A percentile compares a stretch with the other conserved stretches of the same genome.
Conservation (phyloP, 2,797 vertebrate species). For the Holocentrus rufus region DNA sequence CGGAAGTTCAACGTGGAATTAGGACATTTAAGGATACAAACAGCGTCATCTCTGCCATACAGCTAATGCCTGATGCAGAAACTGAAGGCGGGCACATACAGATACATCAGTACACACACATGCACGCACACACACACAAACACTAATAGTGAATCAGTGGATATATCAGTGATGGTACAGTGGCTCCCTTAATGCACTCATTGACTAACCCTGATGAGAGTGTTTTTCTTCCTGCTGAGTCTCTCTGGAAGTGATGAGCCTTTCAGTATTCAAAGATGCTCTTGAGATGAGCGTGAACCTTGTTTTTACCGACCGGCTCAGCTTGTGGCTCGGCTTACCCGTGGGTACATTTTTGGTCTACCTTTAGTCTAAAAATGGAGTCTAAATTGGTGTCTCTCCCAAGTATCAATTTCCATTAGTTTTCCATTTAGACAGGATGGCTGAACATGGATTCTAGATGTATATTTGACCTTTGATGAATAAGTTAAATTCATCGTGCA, state of each 20-base stretch:
- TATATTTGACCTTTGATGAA: neutral
- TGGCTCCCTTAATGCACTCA: slow-evolving; percentile 26
- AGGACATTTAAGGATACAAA: slow-evolving; percentile 25
- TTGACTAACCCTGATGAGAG: slow-evolving; percentile 26
- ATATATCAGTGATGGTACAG: slow-evolving; percentile 21
- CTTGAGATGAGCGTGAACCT: neutral
- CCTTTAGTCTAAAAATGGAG: too few relatives aligned
- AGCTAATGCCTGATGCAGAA: neutral
- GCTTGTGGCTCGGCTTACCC: neutral
- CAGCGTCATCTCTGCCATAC: slow-evolving; percentile 19
- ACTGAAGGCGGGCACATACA: neutral
- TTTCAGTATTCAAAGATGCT: slow-evolving; percentile 5
- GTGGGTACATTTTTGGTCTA: too few relatives aligned
- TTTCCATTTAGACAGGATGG: neutral
- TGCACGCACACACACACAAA: neutral
- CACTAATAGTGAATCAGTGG: neutral
- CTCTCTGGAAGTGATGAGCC: neutral
- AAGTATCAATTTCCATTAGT: slow-evolving; percentile 29
- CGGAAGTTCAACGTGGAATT: neutral
- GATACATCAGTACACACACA: too few relatives aligned
- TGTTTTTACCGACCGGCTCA: neutral
- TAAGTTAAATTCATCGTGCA: neutral
- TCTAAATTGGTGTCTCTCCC: neutral
- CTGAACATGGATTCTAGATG: neutral
- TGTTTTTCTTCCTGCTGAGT: slow-evolving; percentile 15